Conservation (phyloP, 2,113 vertebrate species). For the Phyllostomus discolor region DNA sequence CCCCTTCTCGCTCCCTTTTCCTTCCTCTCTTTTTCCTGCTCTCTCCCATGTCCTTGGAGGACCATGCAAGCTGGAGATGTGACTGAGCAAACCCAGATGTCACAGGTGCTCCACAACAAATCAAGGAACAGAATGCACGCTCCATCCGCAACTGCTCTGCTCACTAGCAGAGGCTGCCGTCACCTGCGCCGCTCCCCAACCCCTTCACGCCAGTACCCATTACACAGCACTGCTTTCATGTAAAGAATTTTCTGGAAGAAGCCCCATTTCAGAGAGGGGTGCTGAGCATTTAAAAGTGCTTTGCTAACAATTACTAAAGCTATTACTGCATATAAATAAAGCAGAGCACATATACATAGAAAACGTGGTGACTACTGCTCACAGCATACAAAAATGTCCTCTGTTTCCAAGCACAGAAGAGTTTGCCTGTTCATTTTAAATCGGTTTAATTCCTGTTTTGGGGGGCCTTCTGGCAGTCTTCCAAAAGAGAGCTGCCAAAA, state of each 20-base stretch:
- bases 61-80: background rate
- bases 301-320: constrained; percentile 60
- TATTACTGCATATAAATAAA: constrained; percentile 62
- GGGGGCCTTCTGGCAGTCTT: constrained; percentile 47
- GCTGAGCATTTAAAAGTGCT: constrained; percentile 41
- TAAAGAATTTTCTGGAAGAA: constrained; percentile 47
- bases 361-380: constrained; percentile 1
- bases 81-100: background rate
- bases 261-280: constrained; percentile 25
- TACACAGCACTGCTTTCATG: constrained; percentile 61
- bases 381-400: background rate
- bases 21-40: background rate
- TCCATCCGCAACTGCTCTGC: background rate
- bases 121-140: background rate
- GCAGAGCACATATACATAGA: background rate
- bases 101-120: background rate
- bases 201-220: constrained; percentile 66
- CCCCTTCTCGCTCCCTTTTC: background rate
- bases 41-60: background rate
- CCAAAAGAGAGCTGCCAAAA: constrained; percentile 64
- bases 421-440: constrained; percentile 45
- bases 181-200: constrained; percentile 64
- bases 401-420: constrained; percentile 4
- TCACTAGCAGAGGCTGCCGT: constrained; percentile 48
- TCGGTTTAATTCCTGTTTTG: constrained; percentile 57